A percentile compares a stretch with the other conserved stretches of the same genome.
Evolutionary conservation across 2,113 vertebrate genomes (phyloP).

Genomic region (Mormoops blainvillei): DNA sequence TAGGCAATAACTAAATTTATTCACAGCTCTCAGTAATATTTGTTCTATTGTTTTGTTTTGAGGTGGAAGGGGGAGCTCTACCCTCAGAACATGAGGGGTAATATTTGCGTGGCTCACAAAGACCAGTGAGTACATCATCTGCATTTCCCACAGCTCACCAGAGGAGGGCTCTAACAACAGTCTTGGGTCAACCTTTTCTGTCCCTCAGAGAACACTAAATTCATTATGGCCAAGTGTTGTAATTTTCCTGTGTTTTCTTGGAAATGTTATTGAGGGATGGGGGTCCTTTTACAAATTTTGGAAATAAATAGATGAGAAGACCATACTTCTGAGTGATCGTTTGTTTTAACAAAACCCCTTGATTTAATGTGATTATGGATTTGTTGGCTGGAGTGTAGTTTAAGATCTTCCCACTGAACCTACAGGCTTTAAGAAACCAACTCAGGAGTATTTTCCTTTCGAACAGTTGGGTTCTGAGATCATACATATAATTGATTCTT

Average conservation of each 20-base stretch:
- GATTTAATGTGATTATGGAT: background rate
- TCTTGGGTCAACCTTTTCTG: background rate
- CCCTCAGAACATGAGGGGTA: conserved; percentile 37
- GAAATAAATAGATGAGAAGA: background rate
- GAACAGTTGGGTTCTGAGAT: background rate
- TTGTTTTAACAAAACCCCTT: background rate
- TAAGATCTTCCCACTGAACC: background rate
- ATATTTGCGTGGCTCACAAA: conserved; percentile 31
- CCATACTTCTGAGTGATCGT: background rate
- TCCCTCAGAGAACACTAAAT: background rate
- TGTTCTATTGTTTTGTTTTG: conserved; percentile 54
- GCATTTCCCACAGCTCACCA: background rate
- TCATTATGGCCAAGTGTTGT: background rate
- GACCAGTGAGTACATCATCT: conserved; percentile 30
- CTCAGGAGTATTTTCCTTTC: background rate
- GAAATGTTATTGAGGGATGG: background rate
- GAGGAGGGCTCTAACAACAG: background rate
- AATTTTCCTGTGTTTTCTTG: background rate
- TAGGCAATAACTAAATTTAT: background rate
- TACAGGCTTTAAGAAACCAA: background rate
- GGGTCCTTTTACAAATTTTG: background rate
- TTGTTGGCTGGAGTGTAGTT: background rate
- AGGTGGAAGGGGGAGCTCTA: conserved; percentile 47
- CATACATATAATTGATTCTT: background rate
- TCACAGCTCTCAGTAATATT: conserved; percentile 28